Evolutionary conservation across 2,797 vertebrate genomes (phyloP), one percentile per base, ranked within the genome.

Genomic region (Pantherophis alleghaniensis): DNA sequence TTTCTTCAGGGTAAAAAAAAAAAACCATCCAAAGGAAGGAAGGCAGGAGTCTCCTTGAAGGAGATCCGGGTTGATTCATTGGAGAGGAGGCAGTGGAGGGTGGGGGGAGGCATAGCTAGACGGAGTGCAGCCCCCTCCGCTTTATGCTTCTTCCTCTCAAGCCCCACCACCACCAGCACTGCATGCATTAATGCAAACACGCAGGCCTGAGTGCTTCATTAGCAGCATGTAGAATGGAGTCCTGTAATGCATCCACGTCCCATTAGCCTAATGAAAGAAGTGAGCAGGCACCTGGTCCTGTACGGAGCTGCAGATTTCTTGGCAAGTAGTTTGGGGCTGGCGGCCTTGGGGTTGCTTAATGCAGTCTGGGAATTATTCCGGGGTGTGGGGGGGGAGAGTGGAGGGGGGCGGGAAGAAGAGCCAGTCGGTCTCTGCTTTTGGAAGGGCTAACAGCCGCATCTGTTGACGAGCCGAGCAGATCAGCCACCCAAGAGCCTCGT

Each of bases 201-300:
- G 96, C 95, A 96, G 97, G 96, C 96, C 97, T 96, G 96, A 97
- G 97, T 96, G 97, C 95, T 97, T 97, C 97, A 96, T 97, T 97
- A 97, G 96, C 96, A 96, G 97, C 95, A 95, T 96, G 97, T 94
- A 95, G 96, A 96, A 96, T 96, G 96, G 96, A 97, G 96, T 37
- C 69, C 69, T 20, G 69, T 97, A 97, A 97, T 96, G 97, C 96
- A 97, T 96, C 96, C 96, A 96, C 96, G 97, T 97, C 96, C 96
- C 96, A 97, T 97, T 97, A 97, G 97, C 95, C 96, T 97, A 97
- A 97, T 97, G 97, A 97, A 97, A 96, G 97, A 95, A 97, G 94
- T 94, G 96, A 97, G 95, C 95, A 95, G 96, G 96, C 96, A 97
- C 96, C 97, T 96, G 97, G 96, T 74, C 69, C 16, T 74, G 66